A percentile compares a stretch with the other conserved stretches of the same genome.
Evolutionary conservation across 2,797 vertebrate genomes (phyloP).

Genomic region (Halcyon badia): DNA sequence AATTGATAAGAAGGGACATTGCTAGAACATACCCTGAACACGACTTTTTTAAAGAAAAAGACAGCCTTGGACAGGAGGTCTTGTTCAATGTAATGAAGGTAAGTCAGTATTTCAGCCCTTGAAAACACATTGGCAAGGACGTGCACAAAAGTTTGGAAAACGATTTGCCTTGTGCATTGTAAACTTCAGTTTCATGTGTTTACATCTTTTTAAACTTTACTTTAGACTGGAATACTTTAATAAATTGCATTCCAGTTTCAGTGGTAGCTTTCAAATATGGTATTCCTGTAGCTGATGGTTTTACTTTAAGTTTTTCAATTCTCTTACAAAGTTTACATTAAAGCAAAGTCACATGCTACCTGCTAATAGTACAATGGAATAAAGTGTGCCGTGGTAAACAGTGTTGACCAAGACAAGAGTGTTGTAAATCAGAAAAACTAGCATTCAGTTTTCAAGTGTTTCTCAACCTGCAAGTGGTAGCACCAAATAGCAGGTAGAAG

Average conservation of each 20-base stretch:
- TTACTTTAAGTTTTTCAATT: not conserved
- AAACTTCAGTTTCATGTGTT: not conserved
- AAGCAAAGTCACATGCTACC: not conserved
- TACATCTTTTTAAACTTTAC: not conserved
- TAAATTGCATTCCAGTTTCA: not conserved
- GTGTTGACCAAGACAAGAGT: not conserved
- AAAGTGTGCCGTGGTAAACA: not conserved
- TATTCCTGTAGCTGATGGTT: not conserved
- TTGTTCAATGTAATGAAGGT: conserved; percentile 99
- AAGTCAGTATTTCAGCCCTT: conserved; percentile 30
- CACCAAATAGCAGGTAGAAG: not conserved
- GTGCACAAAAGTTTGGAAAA: not conserved
- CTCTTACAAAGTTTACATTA: not conserved
- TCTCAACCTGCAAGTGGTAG: not conserved
- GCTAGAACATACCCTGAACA: conserved; percentile 98
- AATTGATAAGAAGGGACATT: conserved; percentile 96
- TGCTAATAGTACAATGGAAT: not conserved
- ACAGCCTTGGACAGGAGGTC: conserved; percentile 97
- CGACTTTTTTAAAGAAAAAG: conserved; percentile 98
- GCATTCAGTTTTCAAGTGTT: not conserved
- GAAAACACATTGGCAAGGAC: not conserved
- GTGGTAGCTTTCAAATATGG: not conserved
- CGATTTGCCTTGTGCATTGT: not conserved
- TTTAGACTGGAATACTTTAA: not conserved
- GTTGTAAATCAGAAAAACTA: not conserved